These are phyloP conservation scores for Philopedon plagiatum DNA, from an alignment of 2,888 invertebrate genomes.

Conservation along the genomic window DNA sequence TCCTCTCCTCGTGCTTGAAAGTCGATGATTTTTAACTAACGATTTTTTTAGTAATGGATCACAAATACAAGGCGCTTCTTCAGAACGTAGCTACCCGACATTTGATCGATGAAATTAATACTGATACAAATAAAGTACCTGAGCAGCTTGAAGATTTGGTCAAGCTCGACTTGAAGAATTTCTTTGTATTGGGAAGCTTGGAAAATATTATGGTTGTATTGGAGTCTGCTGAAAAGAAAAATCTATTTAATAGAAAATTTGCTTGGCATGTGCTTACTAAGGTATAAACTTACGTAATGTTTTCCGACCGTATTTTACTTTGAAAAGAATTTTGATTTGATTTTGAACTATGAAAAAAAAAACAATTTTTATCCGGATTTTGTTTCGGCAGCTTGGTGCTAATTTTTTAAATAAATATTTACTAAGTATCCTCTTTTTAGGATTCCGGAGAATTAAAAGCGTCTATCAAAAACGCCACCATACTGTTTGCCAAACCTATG, in stretches of 20 bases:
- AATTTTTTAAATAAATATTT: too few species aligned
- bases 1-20: not conserved
- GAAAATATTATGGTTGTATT: conserved; percentile 74
- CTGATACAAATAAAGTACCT: conserved; percentile 70
- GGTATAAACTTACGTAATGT: too few species aligned
- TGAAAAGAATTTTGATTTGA: too few species aligned
- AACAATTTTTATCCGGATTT: too few species aligned
- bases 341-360: too few species aligned
- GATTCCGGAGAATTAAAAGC: conserved; percentile 79
- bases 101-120: conserved; percentile 83
- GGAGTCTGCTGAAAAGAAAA: conserved; percentile 77
- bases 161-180: conserved; percentile 90
- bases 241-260: conserved; percentile 80
- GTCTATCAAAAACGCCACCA: conserved; percentile 82
- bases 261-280: conserved; percentile 85
- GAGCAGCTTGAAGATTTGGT: conserved; percentile 81
- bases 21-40: not conserved
- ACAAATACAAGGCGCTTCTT: conserved; percentile 91
- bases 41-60: conserved; percentile 83
- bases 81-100: conserved; percentile 93
- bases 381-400: too few species aligned
- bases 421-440: conserved; percentile 22
- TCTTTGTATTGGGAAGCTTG: conserved; percentile 85
- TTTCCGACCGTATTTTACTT: too few species aligned
- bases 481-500: conserved; percentile 82